These are phyloP conservation scores for Fragum fragum DNA, from an alignment of 2,888 invertebrate genomes.

Conservation along the genomic window DNA sequence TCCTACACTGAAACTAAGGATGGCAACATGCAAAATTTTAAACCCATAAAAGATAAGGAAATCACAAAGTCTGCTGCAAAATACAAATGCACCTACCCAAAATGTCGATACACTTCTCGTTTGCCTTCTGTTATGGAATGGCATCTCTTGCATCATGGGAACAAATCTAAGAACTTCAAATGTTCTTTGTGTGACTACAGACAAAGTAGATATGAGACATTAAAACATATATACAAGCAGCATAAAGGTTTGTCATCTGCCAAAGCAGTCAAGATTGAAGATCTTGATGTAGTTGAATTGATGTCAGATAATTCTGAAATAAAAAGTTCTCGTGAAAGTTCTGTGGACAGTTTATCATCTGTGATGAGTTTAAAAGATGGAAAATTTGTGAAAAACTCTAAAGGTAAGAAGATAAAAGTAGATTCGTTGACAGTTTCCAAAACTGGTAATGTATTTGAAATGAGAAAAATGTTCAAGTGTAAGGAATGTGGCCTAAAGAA, in stretches of 20 bases:
- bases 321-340: neutral
- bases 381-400: conserved; percentile 20
- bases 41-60: neutral
- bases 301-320: neutral
- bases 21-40: neutral
- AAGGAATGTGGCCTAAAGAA: conserved; percentile 66
- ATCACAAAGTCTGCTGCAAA: neutral
- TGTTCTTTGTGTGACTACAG: conserved; percentile 66
- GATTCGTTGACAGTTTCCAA: conserved; percentile 29
- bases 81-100: conserved; percentile 57
- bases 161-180: conserved; percentile 46
- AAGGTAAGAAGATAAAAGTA: conserved; percentile 31
- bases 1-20: too few relatives aligned
- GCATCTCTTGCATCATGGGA: conserved; percentile 57
- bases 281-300: neutral
- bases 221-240: conserved; percentile 52
- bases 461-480: conserved; percentile 58
- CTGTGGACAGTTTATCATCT: conserved; percentile 3
- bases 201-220: conserved; percentile 39
- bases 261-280: neutral
- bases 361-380: neutral
- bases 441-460: conserved; percentile 9
- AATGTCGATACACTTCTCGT: conserved; percentile 70
- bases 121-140: conserved; percentile 26
- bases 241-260: conserved; percentile 4